Conservation (phyloP, 1,140 invertebrate genomes). For the Heliconius nattereri region DNA sequence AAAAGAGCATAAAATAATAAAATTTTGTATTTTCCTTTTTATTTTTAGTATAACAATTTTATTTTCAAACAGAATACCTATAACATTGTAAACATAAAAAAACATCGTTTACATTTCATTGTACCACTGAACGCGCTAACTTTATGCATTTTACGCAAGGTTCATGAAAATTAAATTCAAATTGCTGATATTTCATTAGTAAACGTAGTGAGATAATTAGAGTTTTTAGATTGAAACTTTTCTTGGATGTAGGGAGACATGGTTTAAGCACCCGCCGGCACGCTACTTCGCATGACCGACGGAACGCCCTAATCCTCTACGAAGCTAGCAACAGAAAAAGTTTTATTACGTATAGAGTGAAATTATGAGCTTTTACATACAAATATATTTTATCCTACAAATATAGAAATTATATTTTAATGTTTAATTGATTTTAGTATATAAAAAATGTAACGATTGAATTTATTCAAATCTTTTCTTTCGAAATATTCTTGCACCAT, state of each 20-base stretch:
- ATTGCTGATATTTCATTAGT: slow-evolving; percentile 40
- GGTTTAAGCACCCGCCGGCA: slow-evolving; percentile 64
- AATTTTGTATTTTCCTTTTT: neutral
- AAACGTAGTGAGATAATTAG: slow-evolving; percentile 47
- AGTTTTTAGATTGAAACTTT: slow-evolving; percentile 58
- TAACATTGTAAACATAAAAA: neutral
- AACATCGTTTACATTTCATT: slow-evolving; percentile 18
- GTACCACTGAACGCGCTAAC: slow-evolving; percentile 27
- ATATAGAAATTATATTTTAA: no score
- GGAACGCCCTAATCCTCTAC: slow-evolving; percentile 44
- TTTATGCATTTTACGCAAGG: slow-evolving; percentile 22
- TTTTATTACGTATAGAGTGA: slow-evolving; percentile 12
- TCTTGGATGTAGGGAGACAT: slow-evolving; percentile 53
- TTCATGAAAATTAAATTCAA: slow-evolving; percentile 34
- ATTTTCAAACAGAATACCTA: neutral
- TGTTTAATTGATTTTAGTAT: no score
- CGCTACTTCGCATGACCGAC: slow-evolving; percentile 62
- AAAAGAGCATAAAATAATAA: neutral
- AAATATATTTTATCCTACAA: neutral
- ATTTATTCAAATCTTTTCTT: neutral
- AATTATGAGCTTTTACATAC: neutral
- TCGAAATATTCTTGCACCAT: neutral
- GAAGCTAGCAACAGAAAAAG: slow-evolving; percentile 37
- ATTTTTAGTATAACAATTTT: neutral
- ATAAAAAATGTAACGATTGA: no score